These are phyloP conservation scores for Plectropomus leopardus DNA, from an alignment of 2,113 vertebrate genomes.

Conservation along the genomic window DNA sequence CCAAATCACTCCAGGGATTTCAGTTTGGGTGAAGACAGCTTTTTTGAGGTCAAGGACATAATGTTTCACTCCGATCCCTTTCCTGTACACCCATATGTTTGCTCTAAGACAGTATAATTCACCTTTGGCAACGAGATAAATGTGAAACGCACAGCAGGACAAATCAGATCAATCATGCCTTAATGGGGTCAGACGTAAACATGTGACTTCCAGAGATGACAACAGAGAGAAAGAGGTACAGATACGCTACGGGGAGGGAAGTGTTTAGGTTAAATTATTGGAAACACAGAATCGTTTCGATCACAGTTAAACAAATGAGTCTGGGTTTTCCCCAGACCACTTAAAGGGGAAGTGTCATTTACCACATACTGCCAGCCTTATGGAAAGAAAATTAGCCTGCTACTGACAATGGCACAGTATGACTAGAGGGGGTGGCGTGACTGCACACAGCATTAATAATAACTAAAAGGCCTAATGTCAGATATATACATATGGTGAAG, in stretches of 20 bases:
- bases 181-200: not conserved
- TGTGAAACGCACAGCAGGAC: not conserved
- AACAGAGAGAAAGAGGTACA: not conserved
- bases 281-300: not conserved
- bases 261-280: not conserved
- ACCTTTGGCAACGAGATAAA: not conserved
- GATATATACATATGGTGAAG: constrained; percentile 8
- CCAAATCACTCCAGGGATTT: constrained; percentile 15
- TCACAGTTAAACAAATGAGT: constrained; percentile 16
- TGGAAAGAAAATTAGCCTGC: constrained; percentile 41
- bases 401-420: constrained; percentile 26
- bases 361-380: constrained; percentile 45
- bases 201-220: not conserved
- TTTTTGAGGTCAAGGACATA: not conserved
- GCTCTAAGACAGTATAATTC: not conserved
- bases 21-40: constrained; percentile 10
- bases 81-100: not conserved
- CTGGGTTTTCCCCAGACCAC: constrained; percentile 1
- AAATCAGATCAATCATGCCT: constrained; percentile 3
- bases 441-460: constrained; percentile 37
- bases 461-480: constrained; percentile 39
- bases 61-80: too few relatives aligned
- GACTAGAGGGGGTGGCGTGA: constrained; percentile 20
- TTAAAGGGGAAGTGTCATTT: constrained; percentile 52
- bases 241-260: not conserved